Evolutionary conservation across 2,113 vertebrate species (phyloP), one percentile per base, ranked within the genome.

Genomic region (Rhineura floridana): DNA sequence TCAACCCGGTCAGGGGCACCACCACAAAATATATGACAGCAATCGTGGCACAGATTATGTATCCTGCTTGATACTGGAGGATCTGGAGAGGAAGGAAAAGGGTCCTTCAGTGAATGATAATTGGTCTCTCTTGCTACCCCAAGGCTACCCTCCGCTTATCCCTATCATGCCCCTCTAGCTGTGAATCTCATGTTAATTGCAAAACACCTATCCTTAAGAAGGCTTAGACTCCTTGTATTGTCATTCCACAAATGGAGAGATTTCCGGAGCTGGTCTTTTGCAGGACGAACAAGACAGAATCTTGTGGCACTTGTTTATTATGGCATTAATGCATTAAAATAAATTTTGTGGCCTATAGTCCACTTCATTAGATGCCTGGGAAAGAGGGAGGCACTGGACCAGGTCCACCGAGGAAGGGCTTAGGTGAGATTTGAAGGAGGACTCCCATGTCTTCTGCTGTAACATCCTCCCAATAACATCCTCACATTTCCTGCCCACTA

Each of bases 41-140:
- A 23, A 97, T 96, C 0, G 92, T 91, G 0, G 97, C 95, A 0
- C 97, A 97, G 55, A 96, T 84, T 0, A 97, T 63, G 0, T 98
- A 98, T 85, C 98, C 98, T 0, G 96, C 95, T 91, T 97, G 95
- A 0, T 98, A 98, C 25, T 87, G 95, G 84, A 97, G 88, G 91
- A 98, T 96, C 98, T 98, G 75, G 25, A 25, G 4, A 0, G 6
- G 6, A 0, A 90, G 13, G 82, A n/a, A 50, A 88, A 78, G 36
- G 0, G 82, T 21, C 87, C 55, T 28, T 65, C 23, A 65, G 36
- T 39, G 10, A 39, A 9, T 30, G 7, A 2, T 8, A 30, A 15
- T 3, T 0, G 30, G 19, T 13, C 11, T 25, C 1, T 3, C 1
- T 80, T 12, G 30, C 2, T 59, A 19, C 42, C 12, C 6, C 50